Conservation (phyloP, 2,797 vertebrate species). For the Dicrostonyx torquatus region DNA sequence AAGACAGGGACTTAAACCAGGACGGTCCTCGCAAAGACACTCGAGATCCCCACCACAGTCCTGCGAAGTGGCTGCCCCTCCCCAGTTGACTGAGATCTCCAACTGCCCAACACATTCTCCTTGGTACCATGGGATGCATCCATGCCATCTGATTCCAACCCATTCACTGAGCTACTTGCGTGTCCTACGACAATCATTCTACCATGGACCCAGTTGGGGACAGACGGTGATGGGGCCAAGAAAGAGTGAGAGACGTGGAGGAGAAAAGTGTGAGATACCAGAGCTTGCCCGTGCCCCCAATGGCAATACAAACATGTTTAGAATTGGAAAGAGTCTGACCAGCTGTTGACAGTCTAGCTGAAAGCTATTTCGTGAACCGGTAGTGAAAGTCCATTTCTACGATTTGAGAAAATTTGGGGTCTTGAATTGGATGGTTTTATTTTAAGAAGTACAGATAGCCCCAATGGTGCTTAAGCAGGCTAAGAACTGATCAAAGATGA, state of each 20-base stretch:
- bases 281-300: conserved; percentile 91
- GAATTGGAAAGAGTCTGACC: conserved; percentile 97
- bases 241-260: not conserved
- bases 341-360: conserved; percentile 96
- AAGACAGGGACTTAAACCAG: not conserved
- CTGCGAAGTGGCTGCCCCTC: not conserved
- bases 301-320: conserved; percentile 96
- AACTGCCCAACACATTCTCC: not conserved
- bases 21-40: not conserved
- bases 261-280: not conserved
- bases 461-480: conserved; percentile 74
- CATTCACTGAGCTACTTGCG: not conserved
- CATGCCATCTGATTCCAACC: not conserved
- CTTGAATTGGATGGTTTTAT: conserved; percentile 92
- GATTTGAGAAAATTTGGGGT: conserved; percentile 96
- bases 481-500: conserved; percentile 62
- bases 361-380: conserved; percentile 95
- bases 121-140: not conserved
- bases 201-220: no score
- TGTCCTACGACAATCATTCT: not conserved
- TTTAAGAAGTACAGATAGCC: conserved; percentile 70
- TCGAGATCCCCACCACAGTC: not conserved
- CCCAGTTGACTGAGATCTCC: not conserved
- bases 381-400: conserved; percentile 98
- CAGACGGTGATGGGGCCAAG: no score